Evolutionary conservation across 2,797 vertebrate genomes (phyloP).

Genomic region (Pempheris klunzingeri): DNA sequence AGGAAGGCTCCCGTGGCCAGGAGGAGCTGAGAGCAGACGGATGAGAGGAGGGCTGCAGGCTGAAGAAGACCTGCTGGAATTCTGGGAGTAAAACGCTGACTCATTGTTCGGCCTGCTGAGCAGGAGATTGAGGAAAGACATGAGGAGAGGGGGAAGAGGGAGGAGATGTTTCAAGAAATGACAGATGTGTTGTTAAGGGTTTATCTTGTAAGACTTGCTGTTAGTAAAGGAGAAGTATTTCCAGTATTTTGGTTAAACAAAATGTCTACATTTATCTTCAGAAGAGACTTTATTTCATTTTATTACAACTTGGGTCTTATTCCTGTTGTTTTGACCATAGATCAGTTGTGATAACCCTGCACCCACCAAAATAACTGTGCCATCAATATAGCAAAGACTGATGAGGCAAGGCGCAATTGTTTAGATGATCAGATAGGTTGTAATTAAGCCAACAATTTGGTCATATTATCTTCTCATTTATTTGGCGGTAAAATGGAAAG

Average conservation of each 20-base stretch:
- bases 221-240: not conserved
- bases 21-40: slow-evolving; percentile 70
- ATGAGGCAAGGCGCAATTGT: not conserved
- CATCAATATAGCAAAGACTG: not conserved
- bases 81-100: slow-evolving; percentile 73
- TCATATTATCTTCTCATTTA: not conserved
- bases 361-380: not conserved
- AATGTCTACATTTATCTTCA: not conserved
- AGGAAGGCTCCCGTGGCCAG: slow-evolving; percentile 74
- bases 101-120: slow-evolving; percentile 60
- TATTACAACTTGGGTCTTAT: not conserved
- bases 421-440: not conserved
- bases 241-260: not conserved
- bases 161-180: slow-evolving; percentile 32
- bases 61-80: slow-evolving; percentile 71
- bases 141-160: slow-evolving; percentile 6
- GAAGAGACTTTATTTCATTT: not conserved
- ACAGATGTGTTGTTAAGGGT: slow-evolving; percentile 34
- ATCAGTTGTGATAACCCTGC: not conserved
- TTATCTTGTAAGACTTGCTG: slow-evolving; percentile 6
- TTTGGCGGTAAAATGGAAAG: not conserved
- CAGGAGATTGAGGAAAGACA: slow-evolving; percentile 31
- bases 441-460: not conserved
- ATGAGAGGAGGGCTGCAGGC: slow-evolving; percentile 67
- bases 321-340: not conserved